Base-by-base conservation (phyloP, 2,797 vertebrate genomes). In the Chaunax sp. region DNA sequence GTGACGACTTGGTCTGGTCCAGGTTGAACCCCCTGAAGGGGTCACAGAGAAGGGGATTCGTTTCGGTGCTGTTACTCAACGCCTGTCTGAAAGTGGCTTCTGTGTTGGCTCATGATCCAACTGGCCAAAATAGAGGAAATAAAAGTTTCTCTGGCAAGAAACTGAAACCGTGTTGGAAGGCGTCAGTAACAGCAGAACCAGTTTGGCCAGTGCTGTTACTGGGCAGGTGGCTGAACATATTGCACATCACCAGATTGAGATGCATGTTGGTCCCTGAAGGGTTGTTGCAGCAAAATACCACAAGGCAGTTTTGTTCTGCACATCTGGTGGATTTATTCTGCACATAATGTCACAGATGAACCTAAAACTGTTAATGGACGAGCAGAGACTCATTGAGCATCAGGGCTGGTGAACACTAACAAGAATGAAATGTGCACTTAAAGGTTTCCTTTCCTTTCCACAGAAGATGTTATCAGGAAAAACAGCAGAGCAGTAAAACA, bases 311-410 rank as follows among this genome's bases (percentile, higher is more conserved):
- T 76, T 65, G 78, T 76, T 37, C 33, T 37, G 71, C 77, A 82
- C 80, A 80, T 80, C 77, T 82, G 77, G 44, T 78, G 4, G 28
- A 72, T 64, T 77, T 64, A 74, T 50, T 33, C 56, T 18, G 53
- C 45, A 60, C 23, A 76, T 49, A 37, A 49, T 60, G 53, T 46
- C 18, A 51, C 69, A 76, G 28, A 77, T 37, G 59, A 35, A 22
- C 35, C 40, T 10, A 3, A 30, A 64, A 62, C 37, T 60, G 43
- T 10, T 56, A 49, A 58, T 49, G 37, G 50, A 69, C 49, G 13
- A 35, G 15, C 23, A 54, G 18, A 65, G 45, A 45, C 28, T 23
- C 10, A 45, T 49, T 37, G 10, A 20, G 41, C 20, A 26, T 33
- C 43, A 23, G 18, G 19, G 43, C 30, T 19, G 9, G 3, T 40